Base-by-base conservation (phyloP, 2,888 invertebrate species). In the Parnassius smintheus region DNA sequence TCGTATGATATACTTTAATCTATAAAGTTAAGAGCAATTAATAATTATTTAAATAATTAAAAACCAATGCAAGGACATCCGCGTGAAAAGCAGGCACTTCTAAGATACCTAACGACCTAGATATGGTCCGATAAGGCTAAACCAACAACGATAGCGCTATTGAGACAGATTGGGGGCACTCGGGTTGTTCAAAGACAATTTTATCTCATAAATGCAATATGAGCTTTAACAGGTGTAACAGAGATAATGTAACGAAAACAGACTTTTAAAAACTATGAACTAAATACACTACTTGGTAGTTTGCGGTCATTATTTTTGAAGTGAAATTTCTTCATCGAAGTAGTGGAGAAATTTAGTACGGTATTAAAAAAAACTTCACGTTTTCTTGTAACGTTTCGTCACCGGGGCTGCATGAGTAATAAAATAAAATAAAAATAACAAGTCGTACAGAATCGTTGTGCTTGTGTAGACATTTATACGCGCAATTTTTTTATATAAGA, bases 101-200 rank as follows among this genome's bases (percentile, higher is more conserved):
- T 72, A 71, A 66, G 18, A 68, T 68, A 77, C 73, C 71, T 73
- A 78, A 66, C 76, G 82, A 68, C 81, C 81, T 79, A 82, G 78
- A 80, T 80, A 70, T 66, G 8, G 41, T 67, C 70, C 70, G 82
- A 83, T 83, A 83, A 83, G 74, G 74, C 62, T 70, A 69, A 75
- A 75, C 76, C 77, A 63, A 59, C 62, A 75, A 64, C 71, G 80
- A 78, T 79, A 79, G 72, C 70, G 66, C 61, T 49, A 53, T 57
- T 60, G 56, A 72, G 72, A 71, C 70, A 68, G 72, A 77, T 74
- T 72, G 74, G 67, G 75, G 70, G 66, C 76, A 70, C 63, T 64
- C 59, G 53, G 64, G 59, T 55, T 45, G 59, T 59, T 55, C 41
- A 50, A 59, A 55, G 50, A 61, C 22, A 59, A 53, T 63, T 57